These are phyloP conservation scores for Oligia strigilis DNA, from an alignment of 2,888 invertebrate species.

Conservation along the genomic window DNA sequence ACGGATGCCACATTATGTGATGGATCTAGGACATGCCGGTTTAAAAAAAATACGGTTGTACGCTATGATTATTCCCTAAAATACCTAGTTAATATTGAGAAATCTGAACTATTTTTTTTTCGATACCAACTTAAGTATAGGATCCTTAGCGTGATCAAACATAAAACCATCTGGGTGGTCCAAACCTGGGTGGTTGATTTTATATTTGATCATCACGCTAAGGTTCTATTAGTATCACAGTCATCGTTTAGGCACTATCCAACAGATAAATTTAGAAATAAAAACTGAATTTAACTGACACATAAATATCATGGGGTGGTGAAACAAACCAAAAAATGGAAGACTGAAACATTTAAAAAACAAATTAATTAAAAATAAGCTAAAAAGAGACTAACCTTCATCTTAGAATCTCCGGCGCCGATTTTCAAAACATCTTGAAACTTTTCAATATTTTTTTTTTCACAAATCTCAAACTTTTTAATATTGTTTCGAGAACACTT, in stretches of 20 bases:
- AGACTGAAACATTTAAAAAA: neutral
- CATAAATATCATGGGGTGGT: neutral
- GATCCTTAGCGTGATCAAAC: no score
- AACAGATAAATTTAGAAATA: neutral
- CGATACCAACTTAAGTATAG: no score
- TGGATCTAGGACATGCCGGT: no score
- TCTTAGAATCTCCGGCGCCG: neutral
- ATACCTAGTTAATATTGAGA: no score
- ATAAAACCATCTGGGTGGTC: no score
- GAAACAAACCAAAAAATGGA: neutral
- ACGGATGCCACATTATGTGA: no score
- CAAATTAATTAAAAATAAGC: neutral
- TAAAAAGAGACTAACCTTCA: constrained; percentile 31
- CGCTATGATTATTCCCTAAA: no score
- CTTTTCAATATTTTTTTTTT: neutral
- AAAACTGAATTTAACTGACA: neutral
- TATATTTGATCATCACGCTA: neutral
- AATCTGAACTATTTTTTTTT: no score
- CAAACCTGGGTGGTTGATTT: no score
- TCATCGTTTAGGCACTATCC: neutral
- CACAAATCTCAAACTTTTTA: neutral
- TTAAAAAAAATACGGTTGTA: no score
- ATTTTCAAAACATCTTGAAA: neutral
- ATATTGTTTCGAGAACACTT: neutral
- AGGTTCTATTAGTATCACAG: neutral